Conservation (phyloP, 2,888 invertebrate species). For the Aphidius colemani region DNA sequence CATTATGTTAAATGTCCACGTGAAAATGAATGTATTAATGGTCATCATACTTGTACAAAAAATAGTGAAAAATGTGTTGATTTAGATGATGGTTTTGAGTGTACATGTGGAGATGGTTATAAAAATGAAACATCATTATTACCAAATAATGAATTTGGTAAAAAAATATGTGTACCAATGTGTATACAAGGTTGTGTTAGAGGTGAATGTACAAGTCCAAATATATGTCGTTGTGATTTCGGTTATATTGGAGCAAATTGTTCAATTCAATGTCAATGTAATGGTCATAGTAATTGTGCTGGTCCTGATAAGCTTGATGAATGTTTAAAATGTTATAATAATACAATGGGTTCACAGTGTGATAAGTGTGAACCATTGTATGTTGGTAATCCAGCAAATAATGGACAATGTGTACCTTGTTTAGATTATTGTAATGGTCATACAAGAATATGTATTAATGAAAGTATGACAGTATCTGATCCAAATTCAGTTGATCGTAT, state of each 20-base stretch:
- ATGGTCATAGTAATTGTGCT: slow-evolving; percentile 90
- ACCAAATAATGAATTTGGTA: slow-evolving; percentile 46
- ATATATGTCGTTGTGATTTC: slow-evolving; percentile 88
- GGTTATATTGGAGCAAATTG: slow-evolving; percentile 95
- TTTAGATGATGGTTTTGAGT: slow-evolving; percentile 78
- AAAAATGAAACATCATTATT: slow-evolving; percentile 62
- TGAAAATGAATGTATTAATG: slow-evolving; percentile 91
- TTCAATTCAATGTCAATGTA: slow-evolving; percentile 91
- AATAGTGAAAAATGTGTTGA: slow-evolving; percentile 89
- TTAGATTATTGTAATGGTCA: slow-evolving; percentile 89
- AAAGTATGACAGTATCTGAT: slow-evolving; percentile 59
- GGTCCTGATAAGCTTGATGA: slow-evolving; percentile 82
- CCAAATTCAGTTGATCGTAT: slow-evolving; percentile 55
- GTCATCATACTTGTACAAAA: slow-evolving; percentile 87
- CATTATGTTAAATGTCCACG: slow-evolving; percentile 88
- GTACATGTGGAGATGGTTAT: slow-evolving; percentile 80
- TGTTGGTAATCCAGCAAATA: slow-evolving; percentile 86
- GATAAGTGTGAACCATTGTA: slow-evolving; percentile 87
- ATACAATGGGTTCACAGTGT: slow-evolving; percentile 92
- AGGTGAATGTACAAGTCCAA: slow-evolving; percentile 81
- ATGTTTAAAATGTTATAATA: slow-evolving; percentile 86
- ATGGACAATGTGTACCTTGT: slow-evolving; percentile 87
- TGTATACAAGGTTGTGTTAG: slow-evolving; percentile 85
- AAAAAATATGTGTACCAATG: slow-evolving; percentile 72
- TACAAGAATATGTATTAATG: slow-evolving; percentile 77